Evolutionary conservation across 2,797 vertebrate genomes (phyloP).

Genomic region (Micrastur ruficollis): DNA sequence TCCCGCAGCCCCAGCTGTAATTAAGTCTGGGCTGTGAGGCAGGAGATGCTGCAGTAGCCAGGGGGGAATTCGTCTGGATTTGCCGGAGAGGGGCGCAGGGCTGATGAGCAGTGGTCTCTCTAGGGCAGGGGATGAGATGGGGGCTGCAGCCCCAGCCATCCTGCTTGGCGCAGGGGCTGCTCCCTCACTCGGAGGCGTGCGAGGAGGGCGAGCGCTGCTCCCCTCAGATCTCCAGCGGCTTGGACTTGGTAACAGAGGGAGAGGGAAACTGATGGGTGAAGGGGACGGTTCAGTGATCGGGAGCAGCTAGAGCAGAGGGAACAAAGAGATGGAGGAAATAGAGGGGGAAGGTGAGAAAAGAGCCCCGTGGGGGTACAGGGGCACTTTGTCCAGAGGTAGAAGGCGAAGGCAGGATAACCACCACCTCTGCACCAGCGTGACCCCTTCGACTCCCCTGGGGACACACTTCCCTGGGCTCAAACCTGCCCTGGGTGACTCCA

Average conservation of each 20-base stretch:
- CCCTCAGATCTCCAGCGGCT: background rate
- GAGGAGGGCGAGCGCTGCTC: background rate
- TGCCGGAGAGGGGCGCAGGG: background rate
- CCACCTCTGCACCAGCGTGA: background rate
- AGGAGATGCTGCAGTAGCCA: background rate
- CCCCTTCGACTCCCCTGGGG: background rate
- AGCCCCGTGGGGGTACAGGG: accelerated
- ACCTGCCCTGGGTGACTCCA: background rate
- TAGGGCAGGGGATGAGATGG: background rate
- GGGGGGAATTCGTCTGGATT: background rate
- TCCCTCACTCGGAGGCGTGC: background rate
- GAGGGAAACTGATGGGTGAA: background rate
- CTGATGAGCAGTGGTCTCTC: background rate
- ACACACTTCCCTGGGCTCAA: background rate
- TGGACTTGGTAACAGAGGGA: background rate
- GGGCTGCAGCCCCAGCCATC: background rate
- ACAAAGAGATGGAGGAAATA: background rate
- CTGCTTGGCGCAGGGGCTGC: background rate
- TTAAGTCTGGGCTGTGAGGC: constrained; percentile 23
- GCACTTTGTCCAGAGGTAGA: background rate
- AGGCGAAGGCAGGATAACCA: background rate
- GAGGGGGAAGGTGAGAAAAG: background rate
- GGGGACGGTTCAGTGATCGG: background rate
- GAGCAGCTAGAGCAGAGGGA: background rate
- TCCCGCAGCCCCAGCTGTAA: constrained; percentile 41